Percentiles rank a stretch among this genome's conserved stretches.
Conservation (phyloP, 2,888 invertebrate genomes). For the Caenorhabditis wallacei region DNA sequence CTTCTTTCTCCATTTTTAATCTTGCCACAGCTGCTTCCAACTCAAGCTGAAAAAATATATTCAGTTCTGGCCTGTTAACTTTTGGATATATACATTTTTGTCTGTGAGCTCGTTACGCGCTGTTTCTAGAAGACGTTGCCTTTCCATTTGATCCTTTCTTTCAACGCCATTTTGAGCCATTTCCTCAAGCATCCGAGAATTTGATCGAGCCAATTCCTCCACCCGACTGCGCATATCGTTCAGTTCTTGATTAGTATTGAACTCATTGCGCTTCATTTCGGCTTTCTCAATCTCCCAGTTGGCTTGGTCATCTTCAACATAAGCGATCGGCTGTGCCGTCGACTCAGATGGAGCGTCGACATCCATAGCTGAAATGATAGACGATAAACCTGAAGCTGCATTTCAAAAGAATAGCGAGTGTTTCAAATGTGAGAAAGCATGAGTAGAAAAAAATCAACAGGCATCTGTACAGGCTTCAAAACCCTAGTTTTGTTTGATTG, state of each 20-base stretch:
- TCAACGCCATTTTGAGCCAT: conserved; percentile 31
- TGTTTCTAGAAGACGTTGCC: conserved; percentile 57
- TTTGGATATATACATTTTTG: too few species aligned
- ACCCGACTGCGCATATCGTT: conserved; percentile 45
- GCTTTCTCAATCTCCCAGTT: conserved; percentile 61
- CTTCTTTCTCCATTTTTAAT: conserved; percentile 70
- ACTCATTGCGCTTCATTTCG: conserved; percentile 48
- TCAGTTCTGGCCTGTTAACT: too few species aligned
- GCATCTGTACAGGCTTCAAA: too few species aligned
- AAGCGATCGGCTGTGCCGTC: conserved; percentile 17
- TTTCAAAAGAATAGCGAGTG: too few species aligned
- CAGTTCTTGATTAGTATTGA: conserved; percentile 63
- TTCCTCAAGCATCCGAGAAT: conserved; percentile 47
- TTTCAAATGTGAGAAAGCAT: too few species aligned
- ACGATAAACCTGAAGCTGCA: too few species aligned
- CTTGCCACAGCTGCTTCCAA: conserved; percentile 62
- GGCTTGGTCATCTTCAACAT: conserved; percentile 40
- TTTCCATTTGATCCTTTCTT: conserved; percentile 28
- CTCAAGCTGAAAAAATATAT: conserved; percentile 47
- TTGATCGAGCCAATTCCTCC: conserved; percentile 32
- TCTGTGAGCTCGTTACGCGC: conserved; percentile 59
- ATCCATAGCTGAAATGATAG: conserved; percentile 52
- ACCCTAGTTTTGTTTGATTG: too few species aligned
- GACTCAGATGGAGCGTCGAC: conserved; percentile 42
- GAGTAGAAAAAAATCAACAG: too few species aligned